Base-by-base conservation (phyloP, 1,140 invertebrate genomes). In the Macrostomum lignano region DNA sequence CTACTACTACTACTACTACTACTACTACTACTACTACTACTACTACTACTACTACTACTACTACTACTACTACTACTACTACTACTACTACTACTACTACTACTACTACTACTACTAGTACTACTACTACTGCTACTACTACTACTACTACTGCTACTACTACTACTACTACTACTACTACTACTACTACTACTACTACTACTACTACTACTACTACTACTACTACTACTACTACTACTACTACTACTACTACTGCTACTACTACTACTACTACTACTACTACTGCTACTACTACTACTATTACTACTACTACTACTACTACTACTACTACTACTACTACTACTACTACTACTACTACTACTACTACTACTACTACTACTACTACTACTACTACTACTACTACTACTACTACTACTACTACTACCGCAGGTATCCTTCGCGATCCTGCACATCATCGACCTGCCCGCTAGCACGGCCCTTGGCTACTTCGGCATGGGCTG, bases 401-500 rank as follows among this genome's bases (percentile, higher is more conserved):
- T 34, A 35, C 38, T 21, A 36, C n/a, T n/a, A n/a, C 32, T 24
- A 7, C 7, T 7, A 40, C 30, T 3, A 3, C 11, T 17, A 17
- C 28, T 17, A 3, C 33, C 17, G n/a, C 33, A n/a, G n/a, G n/a
- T n/a, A n/a, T n/a, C n/a, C n/a, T n/a, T n/a, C n/a, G n/a, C n/a
- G n/a, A n/a, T 24, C 22, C 32, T 24, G 1, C 32, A 2, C n/a
- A 21, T 22, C 9, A n/a, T n/a, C n/a, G n/a, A n/a, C n/a, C n/a
- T n/a, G n/a, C 23, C 23, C n/a, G 10, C n/a, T 10, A 35, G 40
- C 7, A 17, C 33, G 7, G 36, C 36, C 36, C 57, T 86, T 39
- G 81, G 81, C 0, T 64, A 88, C 46, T 57, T 59, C 29, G 47
- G 46, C 9, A 40, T 52, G 1, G 52, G 51, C 1, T 55, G 49